phyloP scores from a whole-genome alignment of 2,797 vertebrate species.

The Babyrousa celebensis region DNA sequence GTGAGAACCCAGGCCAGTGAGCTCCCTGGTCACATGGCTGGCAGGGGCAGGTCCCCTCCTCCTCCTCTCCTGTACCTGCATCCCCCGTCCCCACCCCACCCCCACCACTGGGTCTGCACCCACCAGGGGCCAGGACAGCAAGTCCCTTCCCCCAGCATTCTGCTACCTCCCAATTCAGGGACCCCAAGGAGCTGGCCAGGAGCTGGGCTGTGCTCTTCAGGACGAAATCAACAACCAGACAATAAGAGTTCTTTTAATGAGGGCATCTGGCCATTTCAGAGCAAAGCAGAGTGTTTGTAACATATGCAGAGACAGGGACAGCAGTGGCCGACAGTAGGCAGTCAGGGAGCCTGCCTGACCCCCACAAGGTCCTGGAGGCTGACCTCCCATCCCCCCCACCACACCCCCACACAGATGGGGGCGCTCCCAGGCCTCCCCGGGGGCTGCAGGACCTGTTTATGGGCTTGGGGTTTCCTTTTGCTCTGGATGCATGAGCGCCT shows the following conservation, averaged over 20 bases:
- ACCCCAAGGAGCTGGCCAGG: background rate
- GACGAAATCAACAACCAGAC: background rate
- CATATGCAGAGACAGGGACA: background rate
- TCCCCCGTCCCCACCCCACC: accelerated
- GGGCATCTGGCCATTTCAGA: background rate
- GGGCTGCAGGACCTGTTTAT: background rate
- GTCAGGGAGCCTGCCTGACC: background rate
- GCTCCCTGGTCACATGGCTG: background rate
- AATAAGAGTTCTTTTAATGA: background rate
- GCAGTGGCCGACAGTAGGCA: too few species aligned
- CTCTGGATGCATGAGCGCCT: background rate
- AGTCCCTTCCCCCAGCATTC: background rate
- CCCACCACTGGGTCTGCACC: accelerated
- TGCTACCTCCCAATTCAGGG: background rate
- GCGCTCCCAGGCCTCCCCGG: accelerated
- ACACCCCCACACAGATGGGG: too few species aligned
- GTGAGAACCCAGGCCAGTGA: background rate
- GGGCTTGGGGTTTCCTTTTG: background rate
- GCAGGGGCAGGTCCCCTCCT: background rate
- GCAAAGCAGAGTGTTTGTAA: background rate
- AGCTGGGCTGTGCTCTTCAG: background rate
- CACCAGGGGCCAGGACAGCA: background rate
- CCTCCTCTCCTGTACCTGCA: background rate
- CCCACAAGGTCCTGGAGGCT: background rate
- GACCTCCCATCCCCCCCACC: background rate